Evolutionary conservation across 2,797 vertebrate species (phyloP), one percentile per base, ranked within the genome.

Genomic region (Sphenodon punctatus): DNA sequence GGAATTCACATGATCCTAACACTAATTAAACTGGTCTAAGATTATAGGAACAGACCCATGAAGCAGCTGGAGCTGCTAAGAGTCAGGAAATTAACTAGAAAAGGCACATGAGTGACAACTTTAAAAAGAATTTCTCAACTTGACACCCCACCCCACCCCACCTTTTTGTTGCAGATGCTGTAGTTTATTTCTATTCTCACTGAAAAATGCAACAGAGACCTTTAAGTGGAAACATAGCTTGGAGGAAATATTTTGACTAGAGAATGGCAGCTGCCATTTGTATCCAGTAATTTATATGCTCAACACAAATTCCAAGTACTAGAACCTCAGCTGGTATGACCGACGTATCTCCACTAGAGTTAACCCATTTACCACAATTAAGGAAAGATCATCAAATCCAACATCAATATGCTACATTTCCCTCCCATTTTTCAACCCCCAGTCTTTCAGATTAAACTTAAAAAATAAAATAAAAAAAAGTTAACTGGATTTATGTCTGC

Each of bases 401-500:
- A 51, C n/a, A 27, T 25, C 12, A 27, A 41, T 67, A 27, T 30
- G 9, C 20, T 27, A 11, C 9, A 51, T 3, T 0, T 1, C 42
- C 53, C n/a, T 42, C 41, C 0, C 0, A n/a, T n/a, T n/a, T n/a
- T n/a, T n/a, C n/a, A n/a, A n/a, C 46, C 4, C 41, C 38, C 70
- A 25, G 16, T n/a, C 48, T 72, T 34, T 45, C 30, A 16, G 32
- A 83, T 68, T 4, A 79, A 75, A 80, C 1, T 42, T 59, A 3
- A 17, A 65, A 48, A 23, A 10, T 25, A 51, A 32, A 36, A 2
- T 4, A 20, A 15, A 34, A 9, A 9, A 5, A 12, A 1, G 2
- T 2, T 1, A 6, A 2, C 36, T 32, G 6, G 67, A 61, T 70
- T 17, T n/a, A n/a, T n/a, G n/a, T n/a, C n/a, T n/a, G n/a, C n/a